phyloP scores from a whole-genome alignment of 2,113 vertebrate species.

The Apeltes quadracus region DNA sequence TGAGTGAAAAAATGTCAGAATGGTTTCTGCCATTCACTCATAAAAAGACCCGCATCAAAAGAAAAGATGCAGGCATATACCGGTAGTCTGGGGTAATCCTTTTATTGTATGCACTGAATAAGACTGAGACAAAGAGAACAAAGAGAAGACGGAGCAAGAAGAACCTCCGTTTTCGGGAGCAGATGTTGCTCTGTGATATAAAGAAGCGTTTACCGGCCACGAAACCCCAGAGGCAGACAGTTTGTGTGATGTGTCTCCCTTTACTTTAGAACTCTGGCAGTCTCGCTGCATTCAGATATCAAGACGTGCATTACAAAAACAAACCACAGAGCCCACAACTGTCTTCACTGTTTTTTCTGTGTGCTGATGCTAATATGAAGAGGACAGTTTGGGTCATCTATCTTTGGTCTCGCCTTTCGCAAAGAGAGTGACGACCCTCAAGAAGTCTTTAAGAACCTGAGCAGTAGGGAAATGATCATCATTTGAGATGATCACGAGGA shows the following conservation, averaged over 20 bases:
- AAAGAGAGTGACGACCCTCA: not conserved
- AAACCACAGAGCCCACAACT: not conserved
- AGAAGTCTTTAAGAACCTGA: not conserved
- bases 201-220: not conserved
- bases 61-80: not conserved
- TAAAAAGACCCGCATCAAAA: not conserved
- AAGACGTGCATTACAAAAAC: not conserved
- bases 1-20: not conserved
- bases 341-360: not conserved
- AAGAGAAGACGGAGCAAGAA: not conserved
- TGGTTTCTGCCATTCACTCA: constrained; percentile 1
- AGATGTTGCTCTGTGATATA: not conserved
- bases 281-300: not conserved
- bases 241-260: not conserved
- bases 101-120: not conserved
- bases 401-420: not conserved
- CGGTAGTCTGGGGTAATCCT: constrained; percentile 18
- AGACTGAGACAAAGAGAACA: not conserved
- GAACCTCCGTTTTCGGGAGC: not conserved
- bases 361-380: not conserved
- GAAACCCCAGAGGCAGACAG: not conserved
- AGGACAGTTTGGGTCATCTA: not conserved
- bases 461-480: not conserved
- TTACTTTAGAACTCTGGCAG: not conserved
- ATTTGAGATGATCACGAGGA: not conserved